Evolutionary conservation across 2,797 vertebrate genomes (phyloP), one percentile per base, ranked within the genome.

Genomic region (Okamejei kenojei): DNA sequence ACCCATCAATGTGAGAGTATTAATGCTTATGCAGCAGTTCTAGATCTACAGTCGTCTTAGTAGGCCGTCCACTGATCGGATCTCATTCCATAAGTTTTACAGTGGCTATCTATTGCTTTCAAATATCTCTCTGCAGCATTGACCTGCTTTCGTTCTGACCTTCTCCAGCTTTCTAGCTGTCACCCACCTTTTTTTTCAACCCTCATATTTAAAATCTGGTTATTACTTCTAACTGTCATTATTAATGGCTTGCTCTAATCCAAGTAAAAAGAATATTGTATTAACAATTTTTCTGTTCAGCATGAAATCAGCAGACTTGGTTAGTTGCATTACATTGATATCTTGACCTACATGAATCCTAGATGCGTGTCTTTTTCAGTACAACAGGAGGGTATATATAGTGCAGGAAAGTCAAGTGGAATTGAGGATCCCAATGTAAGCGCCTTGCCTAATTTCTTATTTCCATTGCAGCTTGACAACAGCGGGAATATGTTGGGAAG

Each of bases 391-490:
- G 0, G 29, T 86, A 29, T n/a, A 65, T 86, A 29, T n/a, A 65
- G 17, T 8, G 13, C 7, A 1, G 7, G 23, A 29, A n/a, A 68
- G 19, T 19, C 32, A 19, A 88, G 35, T 19, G 17, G 17, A 35
- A n/a, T n/a, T 68, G 84, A 68, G 61, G 21, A 9, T 21, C n/a
- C 65, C 8, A 9, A 19, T 88, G 15, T 17, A 32, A 10, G 61
- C 17, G 65, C 61, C 65, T 26, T 54, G 73, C 19, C 71, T 58
- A 35, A 61, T 26, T 23, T 35, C 58, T 65, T 65, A 11, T 21
- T 79, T 68, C 71, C 73, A 58, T 93, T 94, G 63, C 95, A 99
- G 99, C 96, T 99, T 71, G 98, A 99, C 7, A 98, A 98, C 73
- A 94, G 96, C 23, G 95, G 94, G 61, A 95, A 96, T 0, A 93